These are phyloP conservation scores for Myotis pilosus DNA, from an alignment of 2,797 vertebrate species.

Conservation along the genomic window DNA sequence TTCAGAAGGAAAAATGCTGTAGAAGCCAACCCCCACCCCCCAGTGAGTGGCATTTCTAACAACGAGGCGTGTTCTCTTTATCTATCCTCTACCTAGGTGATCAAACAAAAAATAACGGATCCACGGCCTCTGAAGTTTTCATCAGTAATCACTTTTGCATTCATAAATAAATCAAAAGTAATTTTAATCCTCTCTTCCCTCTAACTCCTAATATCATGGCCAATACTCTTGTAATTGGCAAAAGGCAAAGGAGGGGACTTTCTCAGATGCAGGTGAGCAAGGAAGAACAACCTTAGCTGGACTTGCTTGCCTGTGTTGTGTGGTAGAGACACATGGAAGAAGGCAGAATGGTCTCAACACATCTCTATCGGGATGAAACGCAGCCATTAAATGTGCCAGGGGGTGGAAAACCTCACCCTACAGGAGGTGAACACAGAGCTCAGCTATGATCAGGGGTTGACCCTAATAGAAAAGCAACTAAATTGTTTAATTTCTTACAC, in stretches of 20 bases:
- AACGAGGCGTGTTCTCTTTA: neutral
- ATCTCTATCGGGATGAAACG: neutral
- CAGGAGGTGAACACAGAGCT: neutral
- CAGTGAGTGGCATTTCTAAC: neutral
- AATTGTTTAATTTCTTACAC: neutral
- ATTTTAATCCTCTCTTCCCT: slow-evolving; percentile 13
- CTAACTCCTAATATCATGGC: slow-evolving; percentile 12
- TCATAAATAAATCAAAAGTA: slow-evolving; percentile 39
- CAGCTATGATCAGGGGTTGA: neutral
- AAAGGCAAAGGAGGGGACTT: neutral
- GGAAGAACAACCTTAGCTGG: neutral
- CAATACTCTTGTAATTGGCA: neutral
- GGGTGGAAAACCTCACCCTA: neutral
- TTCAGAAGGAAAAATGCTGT: neutral
- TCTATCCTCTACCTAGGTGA: neutral
- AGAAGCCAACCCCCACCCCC: neutral
- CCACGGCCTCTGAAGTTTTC: slow-evolving; percentile 9
- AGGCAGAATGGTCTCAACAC: neutral
- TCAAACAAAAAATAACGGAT: slow-evolving; percentile 6
- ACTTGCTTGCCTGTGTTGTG: neutral
- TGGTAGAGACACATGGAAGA: neutral
- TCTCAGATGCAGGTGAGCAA: neutral
- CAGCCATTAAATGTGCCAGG: neutral
- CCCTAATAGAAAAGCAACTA: neutral
- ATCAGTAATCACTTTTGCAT: slow-evolving; percentile 16